These are phyloP conservation scores for Ceratosolen fusciceps DNA, from an alignment of 1,140 invertebrate genomes.

Conservation along the genomic window DNA sequence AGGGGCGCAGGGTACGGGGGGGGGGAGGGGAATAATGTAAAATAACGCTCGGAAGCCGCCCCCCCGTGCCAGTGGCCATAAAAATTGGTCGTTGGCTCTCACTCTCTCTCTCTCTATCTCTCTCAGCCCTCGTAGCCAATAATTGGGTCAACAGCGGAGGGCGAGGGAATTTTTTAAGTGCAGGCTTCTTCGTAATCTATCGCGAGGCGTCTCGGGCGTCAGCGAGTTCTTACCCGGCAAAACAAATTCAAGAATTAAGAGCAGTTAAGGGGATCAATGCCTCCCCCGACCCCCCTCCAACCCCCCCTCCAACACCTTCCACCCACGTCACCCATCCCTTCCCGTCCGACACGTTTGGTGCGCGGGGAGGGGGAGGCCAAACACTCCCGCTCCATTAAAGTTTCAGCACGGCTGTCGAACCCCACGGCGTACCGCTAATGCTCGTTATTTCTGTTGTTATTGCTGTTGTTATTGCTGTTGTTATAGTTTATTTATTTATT, in stretches of 20 bases:
- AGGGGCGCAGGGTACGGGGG: too few species aligned
- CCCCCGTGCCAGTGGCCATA: neutral
- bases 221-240: conserved; percentile 1
- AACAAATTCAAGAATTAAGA: conserved; percentile 13
- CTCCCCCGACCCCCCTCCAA: too few species aligned
- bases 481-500: too few species aligned
- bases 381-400: neutral
- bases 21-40: neutral
- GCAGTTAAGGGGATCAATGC: neutral
- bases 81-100: neutral
- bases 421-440: neutral
- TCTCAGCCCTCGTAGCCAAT: too few species aligned
- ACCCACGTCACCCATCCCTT: too few species aligned
- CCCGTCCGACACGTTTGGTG: too few species aligned
- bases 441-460: too few species aligned
- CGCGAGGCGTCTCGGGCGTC: neutral
- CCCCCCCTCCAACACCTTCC: too few species aligned
- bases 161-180: neutral
- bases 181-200: conserved; percentile 9
- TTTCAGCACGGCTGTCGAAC: neutral
- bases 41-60: too few species aligned
- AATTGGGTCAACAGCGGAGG: neutral
- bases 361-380: neutral
- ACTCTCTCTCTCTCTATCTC: too few species aligned
- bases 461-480: too few species aligned